Percentiles rank a stretch among this genome's conserved stretches.
Conservation (phyloP, 2,888 invertebrate genomes). For the Pachycephus smyrnensis region DNA sequence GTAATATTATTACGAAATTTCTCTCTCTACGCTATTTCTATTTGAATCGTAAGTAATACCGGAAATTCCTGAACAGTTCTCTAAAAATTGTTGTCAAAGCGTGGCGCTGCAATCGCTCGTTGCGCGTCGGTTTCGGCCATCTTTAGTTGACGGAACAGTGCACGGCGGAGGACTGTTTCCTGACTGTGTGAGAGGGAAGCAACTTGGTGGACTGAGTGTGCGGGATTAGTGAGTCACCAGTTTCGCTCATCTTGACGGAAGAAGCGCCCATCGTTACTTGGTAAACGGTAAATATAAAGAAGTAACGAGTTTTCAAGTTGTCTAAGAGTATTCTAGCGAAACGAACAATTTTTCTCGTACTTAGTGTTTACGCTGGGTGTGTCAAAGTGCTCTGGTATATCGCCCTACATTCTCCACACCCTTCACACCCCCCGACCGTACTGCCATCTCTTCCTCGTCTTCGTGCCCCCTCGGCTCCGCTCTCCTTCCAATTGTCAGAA, state of each 20-base stretch:
- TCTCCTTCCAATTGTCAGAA: constrained; percentile 47
- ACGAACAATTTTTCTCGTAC: neutral
- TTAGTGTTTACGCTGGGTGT: constrained; percentile 56
- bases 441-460: constrained; percentile 11
- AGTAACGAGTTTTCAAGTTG: neutral
- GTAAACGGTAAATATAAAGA: neutral
- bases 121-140: constrained; percentile 54
- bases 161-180: neutral
- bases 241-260: neutral
- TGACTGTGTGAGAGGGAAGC: neutral
- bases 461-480: constrained; percentile 15
- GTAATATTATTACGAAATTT: neutral
- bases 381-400: constrained; percentile 47
- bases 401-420: constrained; percentile 1
- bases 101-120: constrained; percentile 1
- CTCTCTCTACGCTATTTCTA: neutral
- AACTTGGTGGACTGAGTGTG: constrained; percentile 32
- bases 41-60: neutral
- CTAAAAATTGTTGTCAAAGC: neutral
- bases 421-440: constrained; percentile 11
- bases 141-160: constrained; percentile 42
- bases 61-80: neutral
- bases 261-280: neutral
- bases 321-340: neutral
- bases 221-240: constrained; percentile 30